A percentile compares a stretch with the other conserved stretches of the same genome.
Evolutionary conservation across 2,888 invertebrate species (phyloP).

Genomic region (Eilema sororculum): DNA sequence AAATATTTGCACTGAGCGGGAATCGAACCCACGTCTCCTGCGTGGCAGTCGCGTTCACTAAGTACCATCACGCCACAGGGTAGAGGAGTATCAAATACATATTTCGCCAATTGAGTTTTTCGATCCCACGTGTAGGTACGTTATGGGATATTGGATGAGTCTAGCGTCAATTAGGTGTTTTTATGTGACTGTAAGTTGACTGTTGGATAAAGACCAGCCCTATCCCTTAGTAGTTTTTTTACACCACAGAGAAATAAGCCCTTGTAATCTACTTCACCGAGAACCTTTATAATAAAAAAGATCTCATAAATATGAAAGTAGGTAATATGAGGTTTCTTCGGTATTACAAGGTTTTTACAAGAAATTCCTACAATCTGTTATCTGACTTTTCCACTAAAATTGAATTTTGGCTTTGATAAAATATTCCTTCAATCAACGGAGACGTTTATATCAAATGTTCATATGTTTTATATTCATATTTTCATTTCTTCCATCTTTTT

Average conservation of each 20-base stretch:
- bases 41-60: too few species aligned
- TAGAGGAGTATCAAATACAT: background rate
- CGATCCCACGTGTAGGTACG: too few species aligned
- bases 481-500: too few species aligned
- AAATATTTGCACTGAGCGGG: too few species aligned
- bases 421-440: background rate
- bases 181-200: background rate
- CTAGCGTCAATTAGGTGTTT: background rate
- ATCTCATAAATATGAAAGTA: slow-evolving; percentile 1
- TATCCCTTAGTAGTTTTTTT: background rate
- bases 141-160: background rate
- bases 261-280: background rate
- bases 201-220: background rate
- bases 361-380: background rate
- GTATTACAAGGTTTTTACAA: background rate
- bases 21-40: too few species aligned
- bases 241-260: background rate
- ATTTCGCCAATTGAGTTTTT: background rate
- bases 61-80: too few species aligned
- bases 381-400: background rate
- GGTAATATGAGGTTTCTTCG: background rate
- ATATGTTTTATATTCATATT: background rate
- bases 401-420: slow-evolving; percentile 1
- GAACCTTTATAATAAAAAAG: background rate
- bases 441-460: background rate